Percentiles rank a stretch among this genome's conserved stretches.
These are phyloP conservation scores for Papilio gigon DNA, from an alignment of 2,888 invertebrate genomes.

Conservation along the genomic window DNA sequence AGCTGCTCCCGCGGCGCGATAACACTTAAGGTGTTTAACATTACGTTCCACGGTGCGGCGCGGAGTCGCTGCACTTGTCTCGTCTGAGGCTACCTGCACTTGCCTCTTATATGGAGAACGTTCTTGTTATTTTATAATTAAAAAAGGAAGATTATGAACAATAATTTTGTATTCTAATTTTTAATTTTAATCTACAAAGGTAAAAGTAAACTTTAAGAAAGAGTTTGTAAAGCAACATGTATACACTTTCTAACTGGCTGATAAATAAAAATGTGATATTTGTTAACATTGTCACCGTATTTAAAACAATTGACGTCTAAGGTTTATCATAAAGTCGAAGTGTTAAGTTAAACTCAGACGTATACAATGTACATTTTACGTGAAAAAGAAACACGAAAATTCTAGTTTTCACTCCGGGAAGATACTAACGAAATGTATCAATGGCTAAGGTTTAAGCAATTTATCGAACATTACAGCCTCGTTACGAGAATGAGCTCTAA, in stretches of 20 bases:
- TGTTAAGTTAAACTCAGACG: too few relatives aligned
- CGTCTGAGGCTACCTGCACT: conserved; percentile 26
- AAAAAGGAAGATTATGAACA: conserved; percentile 1
- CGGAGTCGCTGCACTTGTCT: conserved; percentile 47
- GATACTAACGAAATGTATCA: conserved; percentile 71
- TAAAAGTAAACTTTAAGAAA: not conserved
- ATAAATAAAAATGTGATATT: too few relatives aligned
- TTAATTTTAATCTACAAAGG: not conserved
- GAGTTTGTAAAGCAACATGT: too few relatives aligned
- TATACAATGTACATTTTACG: too few relatives aligned
- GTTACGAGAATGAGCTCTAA: conserved; percentile 71
- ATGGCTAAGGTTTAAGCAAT: conserved; percentile 68
- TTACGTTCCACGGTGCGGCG: conserved; percentile 52
- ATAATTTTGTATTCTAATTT: not conserved
- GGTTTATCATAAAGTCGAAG: not conserved
- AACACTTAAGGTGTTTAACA: conserved; percentile 67
- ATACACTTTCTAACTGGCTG: too few relatives aligned
- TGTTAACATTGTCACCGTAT: not conserved
- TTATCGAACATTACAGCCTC: conserved; percentile 70
- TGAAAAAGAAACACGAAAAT: too few relatives aligned
- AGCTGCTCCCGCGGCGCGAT: conserved; percentile 66
- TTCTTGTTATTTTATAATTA: conserved; percentile 19
- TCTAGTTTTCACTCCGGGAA: conserved; percentile 47
- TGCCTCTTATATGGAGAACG: conserved; percentile 3
- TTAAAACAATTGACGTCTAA: too few relatives aligned